Evolutionary conservation across 2,797 vertebrate genomes (phyloP).

Genomic region (Mastacembelus armatus): DNA sequence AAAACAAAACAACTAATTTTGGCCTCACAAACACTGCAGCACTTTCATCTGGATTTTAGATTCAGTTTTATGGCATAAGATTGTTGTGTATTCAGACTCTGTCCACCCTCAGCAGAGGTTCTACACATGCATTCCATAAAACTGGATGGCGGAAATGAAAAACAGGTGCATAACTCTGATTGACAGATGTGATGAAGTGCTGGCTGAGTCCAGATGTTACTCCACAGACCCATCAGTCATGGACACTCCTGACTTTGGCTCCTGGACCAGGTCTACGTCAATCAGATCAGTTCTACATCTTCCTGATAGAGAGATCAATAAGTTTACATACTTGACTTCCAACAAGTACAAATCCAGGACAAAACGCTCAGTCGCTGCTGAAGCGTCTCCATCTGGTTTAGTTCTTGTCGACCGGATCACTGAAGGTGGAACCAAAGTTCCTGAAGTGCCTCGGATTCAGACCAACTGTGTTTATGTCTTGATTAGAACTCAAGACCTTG

Average conservation of each 20-base stretch:
- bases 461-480: background rate
- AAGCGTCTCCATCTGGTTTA: background rate
- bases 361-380: background rate
- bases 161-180: background rate
- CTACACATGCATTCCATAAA: background rate
- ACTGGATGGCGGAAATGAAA: background rate
- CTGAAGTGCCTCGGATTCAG: background rate
- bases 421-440: conserved; percentile 13
- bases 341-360: background rate
- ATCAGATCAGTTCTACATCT: background rate
- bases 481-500: conserved; percentile 38
- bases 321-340: background rate
- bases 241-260: background rate
- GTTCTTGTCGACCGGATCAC: background rate
- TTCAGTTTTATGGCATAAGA: too few relatives aligned
- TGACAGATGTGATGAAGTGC: background rate
- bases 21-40: too few relatives aligned
- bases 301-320: background rate
- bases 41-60: background rate
- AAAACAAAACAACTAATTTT: background rate
- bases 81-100: background rate
- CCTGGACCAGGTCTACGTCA: background rate
- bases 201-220: too few relatives aligned
- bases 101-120: too few relatives aligned
- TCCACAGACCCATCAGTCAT: too few relatives aligned